phyloP scores from a whole-genome alignment of 1,140 invertebrate species.

The Epicauta chinensis region DNA sequence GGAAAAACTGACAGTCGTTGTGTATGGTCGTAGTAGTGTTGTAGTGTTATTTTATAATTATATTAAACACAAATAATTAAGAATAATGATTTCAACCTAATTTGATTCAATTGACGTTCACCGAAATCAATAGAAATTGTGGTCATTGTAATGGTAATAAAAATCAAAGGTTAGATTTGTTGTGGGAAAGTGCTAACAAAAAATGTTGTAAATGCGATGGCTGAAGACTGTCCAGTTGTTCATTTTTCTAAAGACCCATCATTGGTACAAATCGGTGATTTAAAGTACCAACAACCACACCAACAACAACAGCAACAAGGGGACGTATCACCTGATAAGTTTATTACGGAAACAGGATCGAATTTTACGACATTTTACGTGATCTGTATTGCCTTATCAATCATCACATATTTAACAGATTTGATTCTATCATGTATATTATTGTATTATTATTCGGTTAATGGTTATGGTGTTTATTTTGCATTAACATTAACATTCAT shows the following conservation, averaged over 20 bases:
- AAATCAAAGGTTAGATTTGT: no score
- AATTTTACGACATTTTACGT: constrained; percentile 38
- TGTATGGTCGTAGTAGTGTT: no score
- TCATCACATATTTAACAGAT: constrained; percentile 44
- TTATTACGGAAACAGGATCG: constrained; percentile 28
- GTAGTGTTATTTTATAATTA: no score
- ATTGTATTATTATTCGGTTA: constrained; percentile 42
- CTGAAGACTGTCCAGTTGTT: constrained; percentile 40
- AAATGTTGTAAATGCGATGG: constrained; percentile 27
- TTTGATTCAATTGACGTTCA: no score
- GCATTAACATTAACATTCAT: constrained; percentile 45
- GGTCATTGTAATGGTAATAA: no score
- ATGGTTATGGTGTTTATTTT: constrained; percentile 42
- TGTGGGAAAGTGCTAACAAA: no score
- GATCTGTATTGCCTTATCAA: constrained; percentile 40
- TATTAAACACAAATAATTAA: no score
- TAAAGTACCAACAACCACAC: constrained; percentile 15
- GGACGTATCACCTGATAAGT: constrained; percentile 32
- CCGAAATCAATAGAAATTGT: no score
- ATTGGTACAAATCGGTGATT: constrained; percentile 35
- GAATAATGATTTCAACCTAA: no score
- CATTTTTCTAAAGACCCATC: constrained; percentile 40
- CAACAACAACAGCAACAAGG: constrained; percentile 31
- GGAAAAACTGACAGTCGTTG: no score
- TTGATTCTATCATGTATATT: constrained; percentile 42